Percentiles rank a stretch among this genome's conserved stretches.
Evolutionary conservation across 1,140 invertebrate genomes (phyloP).

Genomic region (Formica exsecta): DNA sequence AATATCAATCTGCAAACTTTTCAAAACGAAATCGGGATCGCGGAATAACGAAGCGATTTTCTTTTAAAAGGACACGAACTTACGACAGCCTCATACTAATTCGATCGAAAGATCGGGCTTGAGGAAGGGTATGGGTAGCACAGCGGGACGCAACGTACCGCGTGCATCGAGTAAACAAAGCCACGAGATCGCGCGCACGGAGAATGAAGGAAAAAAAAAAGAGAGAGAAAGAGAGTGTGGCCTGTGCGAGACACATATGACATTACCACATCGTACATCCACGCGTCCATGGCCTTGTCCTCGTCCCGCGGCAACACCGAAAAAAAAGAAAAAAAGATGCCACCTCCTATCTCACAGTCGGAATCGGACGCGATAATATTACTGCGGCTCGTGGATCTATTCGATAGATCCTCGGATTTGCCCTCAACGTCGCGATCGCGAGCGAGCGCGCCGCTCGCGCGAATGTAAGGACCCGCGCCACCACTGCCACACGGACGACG

Average conservation of each 20-base stretch:
- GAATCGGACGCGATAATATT: conserved; percentile 10
- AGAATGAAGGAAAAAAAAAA: background rate
- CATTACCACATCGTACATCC: conserved; percentile 85
- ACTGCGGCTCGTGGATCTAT: background rate
- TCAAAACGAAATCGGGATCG: background rate
- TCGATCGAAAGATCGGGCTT: background rate
- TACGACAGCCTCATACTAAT: background rate
- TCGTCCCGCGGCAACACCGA: conserved; percentile 21
- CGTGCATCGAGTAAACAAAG: conserved; percentile 73
- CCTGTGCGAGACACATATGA: background rate
- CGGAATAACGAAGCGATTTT: background rate
- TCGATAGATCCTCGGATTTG: background rate
- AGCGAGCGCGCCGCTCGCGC: conserved; percentile 30
- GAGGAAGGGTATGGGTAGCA: no score
- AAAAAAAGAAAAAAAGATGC: background rate
- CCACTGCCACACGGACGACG: conserved; percentile 6
- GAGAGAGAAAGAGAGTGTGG: background rate
- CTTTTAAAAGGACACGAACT: background rate
- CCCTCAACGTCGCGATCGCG: background rate
- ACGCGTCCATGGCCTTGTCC: conserved; percentile 81
- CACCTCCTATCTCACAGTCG: background rate
- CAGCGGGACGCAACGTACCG: conserved; percentile 22
- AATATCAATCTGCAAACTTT: background rate
- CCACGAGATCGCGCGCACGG: conserved; percentile 69
- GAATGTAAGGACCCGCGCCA: background rate